Conservation (phyloP, 2,888 invertebrate genomes). For the Rhagonycha fulva region DNA sequence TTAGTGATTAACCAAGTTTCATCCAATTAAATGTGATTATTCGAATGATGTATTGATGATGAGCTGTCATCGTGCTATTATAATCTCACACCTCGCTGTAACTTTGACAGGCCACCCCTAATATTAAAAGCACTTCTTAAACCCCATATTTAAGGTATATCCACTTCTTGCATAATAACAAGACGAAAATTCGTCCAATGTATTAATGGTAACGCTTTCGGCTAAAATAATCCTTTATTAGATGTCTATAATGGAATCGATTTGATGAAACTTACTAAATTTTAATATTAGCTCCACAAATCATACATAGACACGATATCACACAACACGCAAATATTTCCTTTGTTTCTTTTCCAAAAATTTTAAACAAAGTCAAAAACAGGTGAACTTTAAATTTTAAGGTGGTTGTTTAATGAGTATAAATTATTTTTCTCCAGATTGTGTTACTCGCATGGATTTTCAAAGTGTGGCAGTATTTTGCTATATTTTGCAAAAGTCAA, state of each 20-base stretch:
- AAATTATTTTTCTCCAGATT: not conserved
- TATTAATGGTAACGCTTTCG: conserved; percentile 13
- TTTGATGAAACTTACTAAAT: conserved; percentile 6
- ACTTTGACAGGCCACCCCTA: conserved; percentile 28
- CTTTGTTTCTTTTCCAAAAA: not conserved
- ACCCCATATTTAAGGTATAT: conserved; percentile 6
- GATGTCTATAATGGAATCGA: conserved; percentile 4
- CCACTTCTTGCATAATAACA: conserved; percentile 22
- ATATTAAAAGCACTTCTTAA: conserved; percentile 23
- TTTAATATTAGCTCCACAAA: conserved; percentile 1
- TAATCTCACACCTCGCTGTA: conserved; percentile 24
- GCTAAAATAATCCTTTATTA: conserved; percentile 8
- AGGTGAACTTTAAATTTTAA: not conserved
- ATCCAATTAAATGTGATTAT: conserved; percentile 13
- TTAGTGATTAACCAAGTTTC: not conserved
- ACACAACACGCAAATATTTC: conserved; percentile 6
- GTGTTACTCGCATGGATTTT: not conserved
- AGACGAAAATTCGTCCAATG: conserved; percentile 14
- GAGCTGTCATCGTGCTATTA: conserved; percentile 26
- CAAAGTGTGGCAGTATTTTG: conserved; percentile 5
- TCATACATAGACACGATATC: conserved; percentile 18
- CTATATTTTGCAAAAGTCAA: conserved; percentile 19
- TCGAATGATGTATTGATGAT: conserved; percentile 18
- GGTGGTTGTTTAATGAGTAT: not conserved
- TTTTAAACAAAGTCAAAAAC: not conserved